phyloP scores from a whole-genome alignment of 2,888 invertebrate genomes.

The Phengaris arion region DNA sequence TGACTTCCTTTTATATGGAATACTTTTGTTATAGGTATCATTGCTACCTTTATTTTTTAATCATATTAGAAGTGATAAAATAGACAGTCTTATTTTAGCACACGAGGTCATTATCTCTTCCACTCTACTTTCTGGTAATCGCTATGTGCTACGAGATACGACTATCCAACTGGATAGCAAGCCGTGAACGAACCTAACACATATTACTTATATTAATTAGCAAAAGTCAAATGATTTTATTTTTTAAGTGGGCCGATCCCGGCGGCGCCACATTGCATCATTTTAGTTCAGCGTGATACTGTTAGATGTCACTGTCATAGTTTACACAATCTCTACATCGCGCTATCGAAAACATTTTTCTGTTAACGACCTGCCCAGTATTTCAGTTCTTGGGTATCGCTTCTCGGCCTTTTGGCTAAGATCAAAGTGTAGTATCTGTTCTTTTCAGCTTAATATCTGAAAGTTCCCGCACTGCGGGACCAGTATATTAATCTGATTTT shows the following conservation, averaged over 20 bases:
- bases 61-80: no score
- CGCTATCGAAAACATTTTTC: slow-evolving; percentile 31
- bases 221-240: no score
- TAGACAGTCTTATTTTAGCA: no score
- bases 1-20: no score
- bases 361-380: slow-evolving; percentile 5
- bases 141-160: no score
- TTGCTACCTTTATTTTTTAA: neutral
- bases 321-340: slow-evolving; percentile 24
- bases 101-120: no score
- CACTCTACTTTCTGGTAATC: no score
- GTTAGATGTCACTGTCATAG: neutral
- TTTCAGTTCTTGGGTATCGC: slow-evolving; percentile 18
- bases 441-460: slow-evolving; percentile 44
- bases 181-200: no score
- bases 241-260: slow-evolving; percentile 32
- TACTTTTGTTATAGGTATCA: no score
- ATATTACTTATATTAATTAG: no score
- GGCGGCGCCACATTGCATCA: neutral
- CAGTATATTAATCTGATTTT: slow-evolving; percentile 47
- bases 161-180: no score
- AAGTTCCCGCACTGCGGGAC: slow-evolving; percentile 44
- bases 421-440: slow-evolving; percentile 40
- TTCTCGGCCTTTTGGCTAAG: slow-evolving; percentile 42
- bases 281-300: neutral